Evolutionary conservation across 2,888 invertebrate species (phyloP).

Genomic region (Steromphala cineraria): DNA sequence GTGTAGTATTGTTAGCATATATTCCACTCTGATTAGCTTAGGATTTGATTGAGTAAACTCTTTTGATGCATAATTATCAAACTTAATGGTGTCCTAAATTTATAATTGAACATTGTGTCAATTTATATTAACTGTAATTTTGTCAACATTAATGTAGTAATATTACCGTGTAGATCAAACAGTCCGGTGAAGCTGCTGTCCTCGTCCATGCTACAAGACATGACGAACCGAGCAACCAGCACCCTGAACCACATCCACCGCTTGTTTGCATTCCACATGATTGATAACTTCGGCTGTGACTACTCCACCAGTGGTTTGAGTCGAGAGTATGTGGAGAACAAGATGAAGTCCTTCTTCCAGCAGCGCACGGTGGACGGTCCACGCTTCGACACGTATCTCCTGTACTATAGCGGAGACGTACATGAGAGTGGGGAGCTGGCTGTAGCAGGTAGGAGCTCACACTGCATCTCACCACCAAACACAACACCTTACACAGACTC

Average conservation of each 20-base stretch:
- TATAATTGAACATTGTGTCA: too few relatives aligned
- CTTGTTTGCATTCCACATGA: slow-evolving; percentile 72
- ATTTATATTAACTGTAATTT: too few relatives aligned
- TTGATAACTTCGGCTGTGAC: slow-evolving; percentile 74
- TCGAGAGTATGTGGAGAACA: slow-evolving; percentile 61
- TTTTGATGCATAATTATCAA: too few relatives aligned
- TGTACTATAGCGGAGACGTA: slow-evolving; percentile 74
- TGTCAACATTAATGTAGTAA: too few relatives aligned
- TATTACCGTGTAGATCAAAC: slow-evolving; percentile 43
- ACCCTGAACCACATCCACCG: slow-evolving; percentile 67
- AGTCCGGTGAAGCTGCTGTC: slow-evolving; percentile 61
- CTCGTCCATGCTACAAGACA: slow-evolving; percentile 61
- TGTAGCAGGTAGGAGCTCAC: slow-evolving; percentile 63
- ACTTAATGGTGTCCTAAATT: too few relatives aligned
- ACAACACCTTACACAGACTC: too few relatives aligned
- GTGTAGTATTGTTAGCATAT: too few relatives aligned
- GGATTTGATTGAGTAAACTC: too few relatives aligned
- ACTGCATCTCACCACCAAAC: too few relatives aligned
- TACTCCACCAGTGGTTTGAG: slow-evolving; percentile 71
- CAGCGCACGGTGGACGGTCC: slow-evolving; percentile 71
- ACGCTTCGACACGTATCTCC: slow-evolving; percentile 73
- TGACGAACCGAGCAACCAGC: slow-evolving; percentile 61
- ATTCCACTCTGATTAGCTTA: too few relatives aligned
- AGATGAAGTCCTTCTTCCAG: slow-evolving; percentile 70
- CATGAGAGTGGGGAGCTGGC: slow-evolving; percentile 74